Base-by-base conservation (phyloP, 1,140 invertebrate species). In the Diploscapter pachys region DNA sequence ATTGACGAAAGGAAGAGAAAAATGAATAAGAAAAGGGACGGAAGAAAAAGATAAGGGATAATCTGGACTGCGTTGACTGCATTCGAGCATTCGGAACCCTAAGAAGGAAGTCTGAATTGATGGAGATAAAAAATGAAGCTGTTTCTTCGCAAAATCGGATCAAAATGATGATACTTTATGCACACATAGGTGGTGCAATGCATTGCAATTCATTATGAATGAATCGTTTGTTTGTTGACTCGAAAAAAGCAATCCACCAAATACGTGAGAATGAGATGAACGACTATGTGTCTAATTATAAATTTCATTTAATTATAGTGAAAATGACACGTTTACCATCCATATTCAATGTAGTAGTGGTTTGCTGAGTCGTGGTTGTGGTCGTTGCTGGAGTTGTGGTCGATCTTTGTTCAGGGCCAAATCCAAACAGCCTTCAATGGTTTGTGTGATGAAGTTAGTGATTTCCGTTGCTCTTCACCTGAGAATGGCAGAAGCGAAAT, bases 401-500 rank as follows among this genome's bases (percentile, higher is more conserved):
- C 31, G 66, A 55, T 48, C 52, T 52, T 53, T 68, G 52, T 68
- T 68, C 56, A 5, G 57, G 57, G 57, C 66, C 49, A 53, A 74
- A 57, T 52, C 13, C 56, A 2, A 64, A 57, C 48, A 72, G 51
- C 31, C n/a, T 72, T 63, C 53, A 62, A 62, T 8, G 53, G 13
- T 77, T 49, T 76, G 50, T 56, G 31, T 48, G 4, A 59, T 77
- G 5, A 49, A 31, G 50, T 51, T 13, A 50, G 50, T 72, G 4
- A n/a, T 4, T 71, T 6, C 57, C 11, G n/a, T 4, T 4, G n/a
- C 52, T 5, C 80, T 69, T 52, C 71, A 80, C 72, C 80, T 71
- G 48, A 82, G 68, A 62, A 82, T 81, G 52, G 81, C 79, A 13
- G 80, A 64, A 4, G 81, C 78, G 9, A 82, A 53, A 51, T 82